Evolutionary conservation across 1,140 invertebrate species (phyloP), one percentile per base, ranked within the genome.

Genomic region (Cydia fagiglandana): DNA sequence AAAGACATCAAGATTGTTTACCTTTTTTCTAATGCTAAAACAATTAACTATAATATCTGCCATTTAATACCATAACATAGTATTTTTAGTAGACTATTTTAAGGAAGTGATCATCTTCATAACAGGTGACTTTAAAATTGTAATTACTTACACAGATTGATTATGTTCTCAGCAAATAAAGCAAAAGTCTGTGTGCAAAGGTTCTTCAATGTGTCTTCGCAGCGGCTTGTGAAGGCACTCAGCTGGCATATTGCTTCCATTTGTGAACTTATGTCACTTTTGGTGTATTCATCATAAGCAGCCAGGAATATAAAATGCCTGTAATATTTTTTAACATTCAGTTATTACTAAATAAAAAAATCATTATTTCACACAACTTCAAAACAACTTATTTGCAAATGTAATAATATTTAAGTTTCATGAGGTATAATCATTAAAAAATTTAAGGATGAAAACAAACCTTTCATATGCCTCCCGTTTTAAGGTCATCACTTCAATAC

Each of bases 401-500:
- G n/a, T n/a, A n/a, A n/a, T n/a, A n/a, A 47, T 2, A 47, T 15
- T 50, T 50, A 50, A 50, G 13, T n/a, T 41, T 9, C 10, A 41
- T 41, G n/a, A 50, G 12, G 47, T 6, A 7, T 17, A 17, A 56
- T 17, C 5, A 17, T 61, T 24, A 1, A 56, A 28, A 2, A 34
- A 34, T 17, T 45, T 56, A 50, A 34, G 30, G 85, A 84, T 2
- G 89, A 83, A 73, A 64, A 77, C 66, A 47, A 82, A 97, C 90
- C 94, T 94, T 64, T 93, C 90, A 84, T 94, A 93, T 24, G 96
- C 95, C 93, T 97, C 96, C 77, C 91, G 85, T 86, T 95, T 95
- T n/a, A 98, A 88, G 47, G 93, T 81, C 73, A 95, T 91, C 75
- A 97, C 95, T 93, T 98, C 97, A 81, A 95, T 93, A 89, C 96